Percentiles rank a stretch among this genome's conserved stretches.
phyloP scores from a whole-genome alignment of 2,888 invertebrate species.

The Drosophila cracens region DNA sequence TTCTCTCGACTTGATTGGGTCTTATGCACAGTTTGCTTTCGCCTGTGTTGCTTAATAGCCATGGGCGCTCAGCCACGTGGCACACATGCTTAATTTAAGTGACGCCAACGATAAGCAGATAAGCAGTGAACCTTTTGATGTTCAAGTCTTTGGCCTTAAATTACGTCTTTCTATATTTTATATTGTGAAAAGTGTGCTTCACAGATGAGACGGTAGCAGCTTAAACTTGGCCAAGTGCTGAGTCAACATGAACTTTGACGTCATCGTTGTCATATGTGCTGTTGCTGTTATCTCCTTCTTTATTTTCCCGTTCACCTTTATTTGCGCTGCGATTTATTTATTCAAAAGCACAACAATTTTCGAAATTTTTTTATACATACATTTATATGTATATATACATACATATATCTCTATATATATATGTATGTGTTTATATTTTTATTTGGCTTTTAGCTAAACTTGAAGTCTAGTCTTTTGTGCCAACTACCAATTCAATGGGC shows the following conservation, averaged over 20 bases:
- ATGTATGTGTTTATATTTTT: conserved; percentile 48
- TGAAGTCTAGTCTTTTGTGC: conserved; percentile 72
- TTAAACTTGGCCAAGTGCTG: conserved; percentile 41
- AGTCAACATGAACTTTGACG: conserved; percentile 47
- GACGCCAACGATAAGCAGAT: conserved; percentile 38
- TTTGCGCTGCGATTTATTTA: conserved; percentile 68
- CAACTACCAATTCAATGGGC: conserved; percentile 71
- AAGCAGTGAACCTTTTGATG: conserved; percentile 36
- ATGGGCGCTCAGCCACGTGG: conserved; percentile 66
- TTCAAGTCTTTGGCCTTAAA: conserved; percentile 32
- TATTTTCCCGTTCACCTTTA: conserved; percentile 64
- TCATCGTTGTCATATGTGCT: conserved; percentile 58
- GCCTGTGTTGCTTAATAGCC: conserved; percentile 67
- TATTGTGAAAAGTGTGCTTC: conserved; percentile 13
- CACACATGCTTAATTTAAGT: conserved; percentile 74
- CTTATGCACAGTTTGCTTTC: conserved; percentile 77
- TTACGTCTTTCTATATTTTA: conserved; percentile 16
- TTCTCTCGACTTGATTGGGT: conserved; percentile 77
- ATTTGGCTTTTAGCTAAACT: conserved; percentile 77
- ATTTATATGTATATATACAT: conserved; percentile 33
- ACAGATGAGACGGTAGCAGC: conserved; percentile 5
- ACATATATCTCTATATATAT: conserved; percentile 35
- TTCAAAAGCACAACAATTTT: conserved; percentile 69
- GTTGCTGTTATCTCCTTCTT: conserved; percentile 23
- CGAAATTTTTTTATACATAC: conserved; percentile 24